Base-by-base conservation (phyloP, 2,888 invertebrate genomes). In the Lacanobia wlatinum region DNA sequence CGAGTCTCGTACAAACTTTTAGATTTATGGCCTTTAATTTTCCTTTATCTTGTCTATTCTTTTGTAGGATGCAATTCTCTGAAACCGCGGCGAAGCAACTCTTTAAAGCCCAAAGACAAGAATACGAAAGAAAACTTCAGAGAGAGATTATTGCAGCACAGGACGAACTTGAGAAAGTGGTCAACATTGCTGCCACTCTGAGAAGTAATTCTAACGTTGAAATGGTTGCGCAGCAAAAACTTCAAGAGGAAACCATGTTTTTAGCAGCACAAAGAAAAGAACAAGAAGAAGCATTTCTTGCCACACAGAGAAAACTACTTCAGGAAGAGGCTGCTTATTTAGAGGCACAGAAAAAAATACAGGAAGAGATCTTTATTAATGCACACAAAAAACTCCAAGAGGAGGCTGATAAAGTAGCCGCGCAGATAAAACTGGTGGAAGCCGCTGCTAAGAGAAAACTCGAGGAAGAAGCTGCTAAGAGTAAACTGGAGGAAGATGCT, bases 311-410 rank as follows among this genome's bases (percentile, higher is more conserved):
- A 18, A 6, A 21, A 40, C 28, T 73, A 40, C 28, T 73, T 5
- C 70, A 73, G 18, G 21, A 40, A n/a, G 28, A 60, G n/a, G 38
- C 28, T 7, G 7, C 23, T 7, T 23, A 8, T 21, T 48, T 73
- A 23, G 43, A 7, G 4, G n/a, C 23, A 0, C 38, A 28, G 6
- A 56, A 1, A 40, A 56, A n/a, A 40, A 10, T 12, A 10, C 56
- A 73, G 1, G 23, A 70, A 4, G 38, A 12, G 38, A 1, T 16
- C 4, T 9, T 28, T 16, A 12, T 18, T 7, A n/a, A 4, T 3
- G 14, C 12, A 14, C n/a, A 50, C 0, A n/a, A 2, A 16, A 40
- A 40, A 16, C 3, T 40, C 5, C 21, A 64, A 43, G 64, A 66
- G 12, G 21, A 43, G 14, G 18, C 46, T 5, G 4, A 34, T 6